Evolutionary conservation across 1,140 invertebrate genomes (phyloP), one percentile per base, ranked within the genome.

Genomic region (Sitodiplosis mosellana): DNA sequence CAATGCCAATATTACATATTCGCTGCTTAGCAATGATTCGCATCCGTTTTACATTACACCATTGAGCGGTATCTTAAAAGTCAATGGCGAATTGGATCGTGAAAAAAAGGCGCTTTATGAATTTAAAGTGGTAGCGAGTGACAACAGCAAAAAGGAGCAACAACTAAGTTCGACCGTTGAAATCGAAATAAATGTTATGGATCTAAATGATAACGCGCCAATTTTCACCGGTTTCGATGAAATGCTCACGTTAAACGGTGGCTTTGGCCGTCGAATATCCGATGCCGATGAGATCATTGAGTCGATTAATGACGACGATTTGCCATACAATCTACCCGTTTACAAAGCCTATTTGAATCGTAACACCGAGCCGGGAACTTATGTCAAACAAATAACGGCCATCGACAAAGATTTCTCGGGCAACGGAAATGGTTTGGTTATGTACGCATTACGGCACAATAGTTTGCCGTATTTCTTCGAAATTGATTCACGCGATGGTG

Each of bases 391-490:
- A 61, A 74, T 93, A 2, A 76, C 73, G 48, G 89, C 87, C 0
- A 87, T 86, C 42, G 89, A 94, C 65, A 75, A 77, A 1, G 89
- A 93, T 60, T 83, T 81, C 55, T 69, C 77, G 22, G 80, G 78
- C 1, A 89, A 90, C 57, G 85, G 86, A 37, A 87, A 87, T 56
- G 83, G 83, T 0, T 57, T 86, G n/a, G 72, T 87, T 2, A 57
- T 85, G 0, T 87, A 80, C 53, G 78, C 81, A 51, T 69, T 85
- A 38, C 71, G 75, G 41, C 64, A 69, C 43, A 74, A 74, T 54
- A 75, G 76, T 19, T 62, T 72, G 38, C 59, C 69, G 14, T 79
- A 78, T 48, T 64, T 81, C n/a, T 87, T 87, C 56, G 63, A 74
- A 17, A 81, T 87, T 37, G 83, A 87, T 56, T 81, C 78, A 0